These are phyloP conservation scores for Eupeodes corollae DNA, from an alignment of 1,140 invertebrate species.

Conservation along the genomic window DNA sequence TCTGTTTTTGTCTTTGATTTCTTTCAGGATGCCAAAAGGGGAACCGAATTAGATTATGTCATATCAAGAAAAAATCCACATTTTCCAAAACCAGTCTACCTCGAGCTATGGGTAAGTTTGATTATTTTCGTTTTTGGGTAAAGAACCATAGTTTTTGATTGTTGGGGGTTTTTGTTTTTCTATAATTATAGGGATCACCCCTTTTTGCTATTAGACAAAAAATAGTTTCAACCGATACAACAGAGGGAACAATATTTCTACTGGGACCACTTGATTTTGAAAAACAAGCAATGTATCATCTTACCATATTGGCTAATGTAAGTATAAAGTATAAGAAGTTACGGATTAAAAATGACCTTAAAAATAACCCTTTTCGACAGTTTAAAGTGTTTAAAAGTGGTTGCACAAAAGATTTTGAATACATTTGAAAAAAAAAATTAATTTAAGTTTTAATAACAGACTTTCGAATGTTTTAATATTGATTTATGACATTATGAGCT, in stretches of 20 bases:
- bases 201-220: conserved; percentile 66
- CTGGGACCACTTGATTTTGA: conserved; percentile 72
- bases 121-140: not conserved
- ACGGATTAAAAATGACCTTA: too few species aligned
- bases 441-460: too few species aligned
- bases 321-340: conserved; percentile 26
- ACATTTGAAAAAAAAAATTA: too few species aligned
- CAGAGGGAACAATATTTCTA: conserved; percentile 62
- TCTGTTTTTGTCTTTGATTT: conserved; percentile 14
- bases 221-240: conserved; percentile 57
- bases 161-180: not conserved
- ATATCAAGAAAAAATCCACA: conserved; percentile 65
- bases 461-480: too few species aligned
- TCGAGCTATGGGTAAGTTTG: conserved; percentile 55
- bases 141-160: not conserved
- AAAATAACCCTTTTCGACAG: not conserved
- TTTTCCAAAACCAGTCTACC: conserved; percentile 60
- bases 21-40: conserved; percentile 63
- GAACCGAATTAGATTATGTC: conserved; percentile 68
- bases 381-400: too few species aligned
- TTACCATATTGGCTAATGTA: conserved; percentile 72
- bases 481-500: too few species aligned
- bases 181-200: conserved; percentile 43
- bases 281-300: conserved; percentile 68
- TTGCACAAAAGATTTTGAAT: too few species aligned